Evolutionary conservation across 2,113 vertebrate species (phyloP).

Genomic region (Anhinga rufa): DNA sequence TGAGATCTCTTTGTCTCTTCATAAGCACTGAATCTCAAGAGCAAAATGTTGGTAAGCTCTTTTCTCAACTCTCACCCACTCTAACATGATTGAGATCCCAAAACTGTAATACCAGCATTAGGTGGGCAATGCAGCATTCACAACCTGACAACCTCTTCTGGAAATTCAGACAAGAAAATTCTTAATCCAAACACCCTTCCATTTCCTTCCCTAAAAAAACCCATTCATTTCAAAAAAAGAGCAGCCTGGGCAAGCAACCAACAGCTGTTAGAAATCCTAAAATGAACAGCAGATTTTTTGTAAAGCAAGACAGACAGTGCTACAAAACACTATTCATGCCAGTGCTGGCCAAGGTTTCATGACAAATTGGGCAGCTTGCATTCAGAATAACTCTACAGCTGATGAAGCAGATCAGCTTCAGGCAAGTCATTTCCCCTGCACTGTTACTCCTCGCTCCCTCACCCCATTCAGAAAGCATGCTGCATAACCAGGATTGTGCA

Average conservation of each 20-base stretch:
- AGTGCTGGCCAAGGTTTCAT: conserved; percentile 45
- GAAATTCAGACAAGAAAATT: neutral
- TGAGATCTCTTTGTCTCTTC: neutral
- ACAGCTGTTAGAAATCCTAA: conserved; percentile 36
- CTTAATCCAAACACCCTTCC: neutral
- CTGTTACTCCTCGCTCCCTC: neutral
- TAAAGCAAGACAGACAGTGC: conserved; percentile 43
- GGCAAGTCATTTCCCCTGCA: neutral
- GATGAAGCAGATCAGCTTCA: conserved; percentile 40
- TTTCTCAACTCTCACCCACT: neutral
- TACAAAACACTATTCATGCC: conserved; percentile 40
- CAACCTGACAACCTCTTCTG: neutral
- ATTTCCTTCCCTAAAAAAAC: neutral
- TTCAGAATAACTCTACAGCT: conserved; percentile 3
- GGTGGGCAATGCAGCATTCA: neutral
- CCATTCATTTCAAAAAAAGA: conserved; percentile 5
- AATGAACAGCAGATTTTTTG: conserved; percentile 47
- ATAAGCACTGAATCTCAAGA: neutral
- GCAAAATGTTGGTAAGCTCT: neutral
- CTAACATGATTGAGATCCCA: neutral
- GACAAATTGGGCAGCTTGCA: conserved; percentile 49
- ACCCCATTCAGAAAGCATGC: neutral
- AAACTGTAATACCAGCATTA: neutral
- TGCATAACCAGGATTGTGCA: neutral
- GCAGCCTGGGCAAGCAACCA: conserved; percentile 10